Evolutionary conservation across 1,140 invertebrate species (phyloP).

Genomic region (Leptopilina clavipes): DNA sequence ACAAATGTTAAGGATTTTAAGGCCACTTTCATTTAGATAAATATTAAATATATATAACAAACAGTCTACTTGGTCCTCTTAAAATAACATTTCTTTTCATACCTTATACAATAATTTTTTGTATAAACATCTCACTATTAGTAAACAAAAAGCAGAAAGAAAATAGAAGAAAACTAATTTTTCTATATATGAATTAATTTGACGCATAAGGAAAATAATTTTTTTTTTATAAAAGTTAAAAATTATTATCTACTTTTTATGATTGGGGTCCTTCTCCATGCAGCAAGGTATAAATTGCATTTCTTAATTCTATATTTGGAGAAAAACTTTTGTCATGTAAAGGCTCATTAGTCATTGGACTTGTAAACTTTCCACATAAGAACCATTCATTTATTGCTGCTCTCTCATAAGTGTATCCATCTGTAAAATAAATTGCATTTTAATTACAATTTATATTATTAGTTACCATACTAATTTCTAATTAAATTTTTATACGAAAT

Average conservation of each 20-base stretch:
- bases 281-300: conserved; percentile 62
- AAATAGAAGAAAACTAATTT: not conserved
- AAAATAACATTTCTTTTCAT: not conserved
- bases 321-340: conserved; percentile 77
- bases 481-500: too few relatives aligned
- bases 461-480: not conserved
- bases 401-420: conserved; percentile 87
- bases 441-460: conserved; percentile 22
- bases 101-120: not conserved
- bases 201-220: not conserved
- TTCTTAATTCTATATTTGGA: conserved; percentile 75
- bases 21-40: not conserved
- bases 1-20: not conserved
- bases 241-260: conserved; percentile 3
- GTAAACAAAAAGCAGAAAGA: not conserved
- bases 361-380: conserved; percentile 81
- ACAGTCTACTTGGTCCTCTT: conserved; percentile 11
- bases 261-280: conserved; percentile 58
- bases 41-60: not conserved
- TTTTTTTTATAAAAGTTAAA: not conserved
- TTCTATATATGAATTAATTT: not conserved
- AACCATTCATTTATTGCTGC: conserved; percentile 86
- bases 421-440: conserved; percentile 69
- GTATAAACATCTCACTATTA: not conserved
- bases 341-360: conserved; percentile 85